Evolutionary conservation across 2,797 vertebrate species (phyloP), one percentile per base, ranked within the genome.

Genomic region (Telmatherina bonti): DNA sequence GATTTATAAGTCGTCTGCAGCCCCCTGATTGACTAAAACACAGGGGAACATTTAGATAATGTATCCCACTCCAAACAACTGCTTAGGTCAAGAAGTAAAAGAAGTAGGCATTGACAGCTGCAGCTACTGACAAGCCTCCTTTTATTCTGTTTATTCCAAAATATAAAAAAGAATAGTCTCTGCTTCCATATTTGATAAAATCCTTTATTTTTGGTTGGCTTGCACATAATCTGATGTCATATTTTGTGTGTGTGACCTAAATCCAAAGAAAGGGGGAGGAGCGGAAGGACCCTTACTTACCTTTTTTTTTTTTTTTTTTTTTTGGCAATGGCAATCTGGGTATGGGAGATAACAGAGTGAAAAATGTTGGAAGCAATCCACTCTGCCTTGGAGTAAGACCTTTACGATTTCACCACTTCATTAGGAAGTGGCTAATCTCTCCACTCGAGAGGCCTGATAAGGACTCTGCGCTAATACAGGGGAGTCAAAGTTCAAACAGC

Each of bases 391-490:
- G 86, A 91, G 92, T 94, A 93, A 94, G 92, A 94, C 94, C 93
- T 94, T 95, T 94, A 93, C 92, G 89, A 94, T 94, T 94, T 91
- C 91, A 89, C 88, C 93, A 93, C 94, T 95, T 96, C 95, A 96
- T 96, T 95, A 95, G 94, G 92, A 95, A 93, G 89, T 94, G 90
- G 93, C 89, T 96, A 96, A 96, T 96, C 95, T 94, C 94, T 90
- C 88, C 87, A 78, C 92, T 94, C 91, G 90, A 85, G 78, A 86
- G 88, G 79, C 86, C 92, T 90, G 95, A 95, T 96, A 96, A 96
- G 92, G 83, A 86, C 88, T 80, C 81, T 60, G 89, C 93, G 30
- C 92, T 93, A 93, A 93, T 95, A 92, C 93, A 93, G 76, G 83
- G 91, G 85, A 95, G 95, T 93, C 94, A 95, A 91, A 96, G 93